Base-by-base conservation (phyloP, 2,888 invertebrate genomes). In the Ephialtes manifestator region DNA sequence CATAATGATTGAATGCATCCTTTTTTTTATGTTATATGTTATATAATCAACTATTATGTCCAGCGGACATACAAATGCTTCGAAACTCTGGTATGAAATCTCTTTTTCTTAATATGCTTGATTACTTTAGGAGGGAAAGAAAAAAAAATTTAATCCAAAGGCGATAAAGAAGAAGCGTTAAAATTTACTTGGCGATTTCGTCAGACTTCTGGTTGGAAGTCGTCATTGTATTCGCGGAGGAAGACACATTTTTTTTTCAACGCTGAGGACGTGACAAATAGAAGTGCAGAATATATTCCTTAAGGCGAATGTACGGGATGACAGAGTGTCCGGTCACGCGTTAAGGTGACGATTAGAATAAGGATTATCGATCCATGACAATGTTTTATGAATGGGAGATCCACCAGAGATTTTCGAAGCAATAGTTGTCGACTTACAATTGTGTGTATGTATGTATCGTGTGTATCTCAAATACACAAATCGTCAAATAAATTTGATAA, bases 351-450 rank as follows among this genome's bases (percentile, higher is more conserved):
- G 71, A 77, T 80, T 72, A 75, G 79, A 71, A 84, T 76, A 51
- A 76, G 71, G 75, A 71, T 71, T 70, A 58, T 43, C 28, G 35
- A 20, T 46, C 20, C 68, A 13, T 31, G 48, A 31, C 58, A 43
- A 58, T 79, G 53, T 72, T 65, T 65, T 63, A 43, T 18, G 46
- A 81, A 55, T 67, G 76, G 55, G 77, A 39, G 60, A 76, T 58
- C 77, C 81, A 90, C 88, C 88, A 90, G 87, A 91, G 90, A 92
- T 92, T 89, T 89, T 89, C 88, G 86, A 90, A 90, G 89, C 90
- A 91, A 89, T 90, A 79, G 72, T 78, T 67, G 85, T 86, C 88
- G 88, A 87, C 85, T 83, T 84, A 86, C 80, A 83, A 86, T 76
- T 86, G 75, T 67, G 83, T 89, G 87, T 80, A 88, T 86, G 81